A percentile compares a stretch with the other conserved stretches of the same genome.
Evolutionary conservation across 2,113 vertebrate species (phyloP).

Genomic region (Corythornis cristatus): DNA sequence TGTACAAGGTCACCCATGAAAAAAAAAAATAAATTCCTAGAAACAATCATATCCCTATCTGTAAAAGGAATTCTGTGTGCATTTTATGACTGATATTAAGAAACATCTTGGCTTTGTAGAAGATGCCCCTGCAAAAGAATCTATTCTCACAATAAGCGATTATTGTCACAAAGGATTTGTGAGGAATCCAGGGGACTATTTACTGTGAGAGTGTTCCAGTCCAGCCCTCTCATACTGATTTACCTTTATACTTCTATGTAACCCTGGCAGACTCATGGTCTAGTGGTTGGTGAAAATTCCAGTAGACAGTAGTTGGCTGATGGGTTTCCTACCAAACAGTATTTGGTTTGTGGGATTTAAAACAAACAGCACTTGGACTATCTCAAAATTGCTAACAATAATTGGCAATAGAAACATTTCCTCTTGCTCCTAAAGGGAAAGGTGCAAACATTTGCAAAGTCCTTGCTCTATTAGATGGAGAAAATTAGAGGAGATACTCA

Average conservation of each 20-base stretch:
- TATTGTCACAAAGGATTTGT: not conserved
- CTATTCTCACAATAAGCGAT: not conserved
- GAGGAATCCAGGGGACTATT: not conserved
- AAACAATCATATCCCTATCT: not conserved
- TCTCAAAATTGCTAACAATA: not conserved
- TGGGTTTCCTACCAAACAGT: not conserved
- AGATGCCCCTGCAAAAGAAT: not conserved
- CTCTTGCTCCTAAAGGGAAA: not conserved
- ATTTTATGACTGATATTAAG: slow-evolving; percentile 1
- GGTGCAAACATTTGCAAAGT: not conserved
- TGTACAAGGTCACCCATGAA: not conserved
- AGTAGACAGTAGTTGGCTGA: not conserved
- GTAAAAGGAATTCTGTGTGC: not conserved
- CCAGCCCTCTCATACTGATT: not conserved
- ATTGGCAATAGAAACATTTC: not conserved
- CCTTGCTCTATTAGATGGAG: not conserved
- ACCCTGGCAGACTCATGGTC: not conserved
- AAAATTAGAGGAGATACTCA: not conserved
- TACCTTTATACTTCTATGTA: not conserved
- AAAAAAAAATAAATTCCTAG: not conserved
- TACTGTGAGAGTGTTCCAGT: not conserved
- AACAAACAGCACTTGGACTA: not conserved
- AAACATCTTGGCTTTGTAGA: not conserved
- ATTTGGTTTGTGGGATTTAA: not conserved
- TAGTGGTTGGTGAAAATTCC: not conserved